Conservation (phyloP, 2,113 vertebrate genomes). For the Oryctolagus cuniculus region mOryCun1.1 NC_091439.1:28905501-28906000, state of each 20-base stretch:
- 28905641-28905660: background rate
- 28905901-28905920: background rate
- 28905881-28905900: background rate
- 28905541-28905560: background rate
- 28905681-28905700: background rate
- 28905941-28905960: background rate
- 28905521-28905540: background rate
- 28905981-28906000: no score
- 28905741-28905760: background rate
- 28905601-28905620: background rate
- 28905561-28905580: background rate
- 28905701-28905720: background rate
- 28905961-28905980: no score
- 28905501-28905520: background rate
- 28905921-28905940: background rate
- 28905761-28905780: background rate
- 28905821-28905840: no score
- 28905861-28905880: rapidly evolving
- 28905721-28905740: background rate
- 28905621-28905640: background rate
- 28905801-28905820: no score
- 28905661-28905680: background rate
- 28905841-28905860: background rate
- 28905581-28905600: background rate
- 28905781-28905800: background rate